Evolutionary conservation across 2,888 invertebrate genomes (phyloP).

Genomic region (Deroplatys truncata): DNA sequence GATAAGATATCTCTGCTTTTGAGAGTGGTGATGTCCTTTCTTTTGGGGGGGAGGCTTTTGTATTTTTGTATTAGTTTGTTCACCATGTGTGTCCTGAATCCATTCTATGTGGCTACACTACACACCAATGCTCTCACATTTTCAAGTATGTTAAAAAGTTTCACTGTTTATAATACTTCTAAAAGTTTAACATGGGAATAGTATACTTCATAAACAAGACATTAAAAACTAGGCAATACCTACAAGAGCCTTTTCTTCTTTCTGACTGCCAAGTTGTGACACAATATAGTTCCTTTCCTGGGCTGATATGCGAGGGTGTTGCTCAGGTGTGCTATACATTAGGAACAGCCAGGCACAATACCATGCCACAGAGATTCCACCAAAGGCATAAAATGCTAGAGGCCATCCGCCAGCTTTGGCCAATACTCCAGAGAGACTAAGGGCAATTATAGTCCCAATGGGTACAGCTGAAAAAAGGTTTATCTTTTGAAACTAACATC

Average conservation of each 20-base stretch:
- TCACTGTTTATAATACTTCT: no score
- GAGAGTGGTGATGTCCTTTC: no score
- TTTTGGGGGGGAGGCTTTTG: no score
- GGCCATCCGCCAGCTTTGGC: background rate
- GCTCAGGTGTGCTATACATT: constrained; percentile 47
- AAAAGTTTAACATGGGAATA: no score
- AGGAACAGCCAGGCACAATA: constrained; percentile 45
- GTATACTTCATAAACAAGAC: no score
- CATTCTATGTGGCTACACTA: no score
- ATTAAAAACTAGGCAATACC: background rate
- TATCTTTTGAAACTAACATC: background rate
- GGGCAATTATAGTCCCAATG: constrained; percentile 20
- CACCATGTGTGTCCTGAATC: no score
- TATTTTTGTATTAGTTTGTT: no score
- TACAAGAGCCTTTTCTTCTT: background rate
- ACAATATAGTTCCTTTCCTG: constrained; percentile 37
- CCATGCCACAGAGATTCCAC: constrained; percentile 44
- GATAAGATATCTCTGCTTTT: no score
- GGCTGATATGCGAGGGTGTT: constrained; percentile 47
- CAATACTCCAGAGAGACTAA: constrained; percentile 15
- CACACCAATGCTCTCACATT: no score
- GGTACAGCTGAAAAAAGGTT: constrained; percentile 12
- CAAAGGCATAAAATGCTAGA: background rate
- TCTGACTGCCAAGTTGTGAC: background rate
- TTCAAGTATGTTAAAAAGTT: no score